These are phyloP conservation scores for Platichthys stellatus DNA, from an alignment of 2,113 vertebrate genomes.

Conservation along the genomic window DNA sequence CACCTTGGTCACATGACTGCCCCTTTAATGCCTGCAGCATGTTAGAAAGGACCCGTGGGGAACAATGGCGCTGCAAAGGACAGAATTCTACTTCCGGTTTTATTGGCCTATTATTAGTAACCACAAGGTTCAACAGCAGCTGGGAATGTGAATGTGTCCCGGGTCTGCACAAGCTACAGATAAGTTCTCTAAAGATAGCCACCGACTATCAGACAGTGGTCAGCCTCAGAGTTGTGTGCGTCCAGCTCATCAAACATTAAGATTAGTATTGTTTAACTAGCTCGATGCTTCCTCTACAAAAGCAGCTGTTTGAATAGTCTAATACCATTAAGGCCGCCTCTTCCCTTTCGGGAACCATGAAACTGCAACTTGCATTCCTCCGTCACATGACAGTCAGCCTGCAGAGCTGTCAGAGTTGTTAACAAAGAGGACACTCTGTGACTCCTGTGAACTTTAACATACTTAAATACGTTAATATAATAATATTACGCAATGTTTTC, in stretches of 20 bases:
- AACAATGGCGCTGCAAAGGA: constrained; percentile 62
- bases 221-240: constrained; percentile 4
- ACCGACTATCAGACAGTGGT: constrained; percentile 50
- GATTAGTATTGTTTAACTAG: constrained; percentile 37
- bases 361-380: constrained; percentile 5
- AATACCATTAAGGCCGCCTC: neutral
- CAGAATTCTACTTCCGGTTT: constrained; percentile 67
- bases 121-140: constrained; percentile 71
- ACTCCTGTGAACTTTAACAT: neutral
- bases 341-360: neutral
- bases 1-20: neutral
- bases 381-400: constrained; percentile 38
- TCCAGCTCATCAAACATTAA: constrained; percentile 18
- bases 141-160: constrained; percentile 76
- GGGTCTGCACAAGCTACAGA: constrained; percentile 69
- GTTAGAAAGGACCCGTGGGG: constrained; percentile 19
- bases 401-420: neutral
- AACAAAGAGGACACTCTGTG: constrained; percentile 12
- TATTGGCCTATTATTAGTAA: constrained; percentile 65
- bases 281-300: constrained; percentile 37
- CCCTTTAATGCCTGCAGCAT: neutral
- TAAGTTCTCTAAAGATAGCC: constrained; percentile 74
- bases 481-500: too few relatives aligned
- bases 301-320: constrained; percentile 21
- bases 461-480: neutral